Conservation (phyloP, 2,888 invertebrate genomes). For the Brassicogethes aeneus region DNA sequence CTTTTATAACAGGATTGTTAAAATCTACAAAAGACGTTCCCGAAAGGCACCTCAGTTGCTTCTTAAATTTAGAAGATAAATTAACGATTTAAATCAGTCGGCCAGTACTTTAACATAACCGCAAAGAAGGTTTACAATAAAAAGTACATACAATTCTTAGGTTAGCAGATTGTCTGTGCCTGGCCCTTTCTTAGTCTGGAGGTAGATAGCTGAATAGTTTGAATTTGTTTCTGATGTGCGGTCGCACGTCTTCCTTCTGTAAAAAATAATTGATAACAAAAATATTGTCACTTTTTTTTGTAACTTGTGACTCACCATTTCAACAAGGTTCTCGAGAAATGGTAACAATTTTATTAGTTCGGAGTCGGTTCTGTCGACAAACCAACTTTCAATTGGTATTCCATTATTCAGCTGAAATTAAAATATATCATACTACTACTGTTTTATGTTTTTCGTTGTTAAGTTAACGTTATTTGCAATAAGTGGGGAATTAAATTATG, state of each 20-base stretch:
- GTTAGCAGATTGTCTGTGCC: conserved; percentile 25
- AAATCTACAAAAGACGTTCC: conserved; percentile 17
- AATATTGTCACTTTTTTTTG: too few relatives aligned
- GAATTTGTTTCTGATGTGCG: conserved; percentile 83
- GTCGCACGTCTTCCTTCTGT: conserved; percentile 87
- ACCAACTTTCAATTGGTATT: conserved; percentile 97
- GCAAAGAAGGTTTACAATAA: too few relatives aligned
- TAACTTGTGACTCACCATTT: conserved; percentile 68
- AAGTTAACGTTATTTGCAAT: too few relatives aligned
- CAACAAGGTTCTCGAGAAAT: conserved; percentile 78
- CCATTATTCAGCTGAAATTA: conserved; percentile 79
- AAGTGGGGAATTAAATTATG: too few relatives aligned
- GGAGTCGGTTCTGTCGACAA: conserved; percentile 79
- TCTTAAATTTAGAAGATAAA: conserved; percentile 10
- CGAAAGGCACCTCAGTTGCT: conserved; percentile 27
- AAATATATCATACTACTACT: conserved; percentile 8
- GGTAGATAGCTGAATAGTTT: conserved; percentile 83
- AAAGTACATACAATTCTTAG: conserved; percentile 24
- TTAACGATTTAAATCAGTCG: conserved; percentile 18
- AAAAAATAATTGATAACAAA: conserved; percentile 36
- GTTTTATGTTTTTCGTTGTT: too few relatives aligned
- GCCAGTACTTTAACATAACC: conserved; percentile 31
- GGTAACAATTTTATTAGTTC: conserved; percentile 88
- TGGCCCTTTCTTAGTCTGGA: conserved; percentile 64
- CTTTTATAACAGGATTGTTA: conserved; percentile 3